Percentiles rank a stretch among this genome's conserved stretches.
Evolutionary conservation across 2,888 invertebrate species (phyloP).

Genomic region (Ischnus inquisitorius): DNA sequence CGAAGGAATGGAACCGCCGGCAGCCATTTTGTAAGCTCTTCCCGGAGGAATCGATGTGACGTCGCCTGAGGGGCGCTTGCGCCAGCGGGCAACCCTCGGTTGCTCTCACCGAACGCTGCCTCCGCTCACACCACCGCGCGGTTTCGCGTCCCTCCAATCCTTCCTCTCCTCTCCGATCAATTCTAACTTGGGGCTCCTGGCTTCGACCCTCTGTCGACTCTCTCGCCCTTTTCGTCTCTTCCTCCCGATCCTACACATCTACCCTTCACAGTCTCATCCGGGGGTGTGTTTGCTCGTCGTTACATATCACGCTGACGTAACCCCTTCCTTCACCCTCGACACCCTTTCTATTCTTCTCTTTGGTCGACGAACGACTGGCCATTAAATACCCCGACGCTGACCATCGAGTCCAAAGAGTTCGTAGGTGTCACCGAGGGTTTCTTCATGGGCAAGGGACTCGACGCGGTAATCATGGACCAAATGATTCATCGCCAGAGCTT

Average conservation of each 20-base stretch:
- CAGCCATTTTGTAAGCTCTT: slow-evolving; percentile 86
- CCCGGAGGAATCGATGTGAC: slow-evolving; percentile 85
- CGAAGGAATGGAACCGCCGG: slow-evolving; percentile 83
- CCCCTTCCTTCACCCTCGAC: background rate
- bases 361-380: slow-evolving; percentile 28
- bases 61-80: slow-evolving; percentile 85
- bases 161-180: slow-evolving; percentile 80
- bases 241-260: slow-evolving; percentile 37
- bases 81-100: slow-evolving; percentile 82
- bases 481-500: background rate
- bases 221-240: slow-evolving; percentile 62
- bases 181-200: slow-evolving; percentile 71
- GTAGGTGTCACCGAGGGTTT: slow-evolving; percentile 5
- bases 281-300: slow-evolving; percentile 42
- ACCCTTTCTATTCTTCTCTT: slow-evolving; percentile 35
- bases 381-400: slow-evolving; percentile 38
- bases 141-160: slow-evolving; percentile 67
- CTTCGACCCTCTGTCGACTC: slow-evolving; percentile 68
- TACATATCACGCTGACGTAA: slow-evolving; percentile 46
- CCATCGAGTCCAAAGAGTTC: slow-evolving; percentile 11
- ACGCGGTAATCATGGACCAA: background rate
- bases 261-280: slow-evolving; percentile 21
- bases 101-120: slow-evolving; percentile 75
- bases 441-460: background rate
- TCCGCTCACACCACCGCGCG: slow-evolving; percentile 38